Conservation (phyloP, 2,888 invertebrate genomes). For the Clitarchus hookeri region DNA sequence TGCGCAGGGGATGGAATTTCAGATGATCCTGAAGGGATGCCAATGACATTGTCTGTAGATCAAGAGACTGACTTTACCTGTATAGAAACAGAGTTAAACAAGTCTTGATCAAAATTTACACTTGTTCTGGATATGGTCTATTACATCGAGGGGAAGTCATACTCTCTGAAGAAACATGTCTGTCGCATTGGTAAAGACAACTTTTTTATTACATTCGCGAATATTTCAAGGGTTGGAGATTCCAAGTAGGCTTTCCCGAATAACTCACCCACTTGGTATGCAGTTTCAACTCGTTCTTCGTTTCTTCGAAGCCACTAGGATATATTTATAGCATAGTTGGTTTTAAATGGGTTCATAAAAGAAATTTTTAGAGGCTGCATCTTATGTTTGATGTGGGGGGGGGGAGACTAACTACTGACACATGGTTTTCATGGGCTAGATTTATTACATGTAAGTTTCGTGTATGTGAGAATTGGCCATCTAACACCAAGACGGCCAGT, state of each 20-base stretch:
- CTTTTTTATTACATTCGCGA: neutral
- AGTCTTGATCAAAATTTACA: too few species aligned
- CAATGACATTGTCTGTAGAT: too few species aligned
- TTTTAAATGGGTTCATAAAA: conserved; percentile 35
- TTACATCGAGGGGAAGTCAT: neutral
- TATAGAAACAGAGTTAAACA: too few species aligned
- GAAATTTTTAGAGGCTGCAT: conserved; percentile 29
- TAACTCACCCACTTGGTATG: neutral
- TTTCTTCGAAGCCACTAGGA: neutral
- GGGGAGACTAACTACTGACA: neutral
- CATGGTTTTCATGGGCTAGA: conserved; percentile 32
- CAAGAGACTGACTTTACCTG: too few species aligned
- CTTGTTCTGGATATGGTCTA: too few species aligned
- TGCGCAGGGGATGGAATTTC: too few species aligned
- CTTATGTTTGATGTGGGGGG: conserved; percentile 20
- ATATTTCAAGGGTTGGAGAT: neutral
- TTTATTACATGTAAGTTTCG: conserved; percentile 43
- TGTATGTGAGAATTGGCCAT: conserved; percentile 45
- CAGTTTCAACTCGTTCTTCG: neutral
- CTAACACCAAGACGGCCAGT: conserved; percentile 44
- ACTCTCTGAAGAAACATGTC: neutral
- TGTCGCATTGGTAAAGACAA: neutral
- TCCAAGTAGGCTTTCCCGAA: conserved; percentile 20
- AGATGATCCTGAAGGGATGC: too few species aligned
- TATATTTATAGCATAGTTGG: neutral